Evolutionary conservation across 2,888 invertebrate genomes (phyloP).

Genomic region (Trissolcus brochymenae): DNA sequence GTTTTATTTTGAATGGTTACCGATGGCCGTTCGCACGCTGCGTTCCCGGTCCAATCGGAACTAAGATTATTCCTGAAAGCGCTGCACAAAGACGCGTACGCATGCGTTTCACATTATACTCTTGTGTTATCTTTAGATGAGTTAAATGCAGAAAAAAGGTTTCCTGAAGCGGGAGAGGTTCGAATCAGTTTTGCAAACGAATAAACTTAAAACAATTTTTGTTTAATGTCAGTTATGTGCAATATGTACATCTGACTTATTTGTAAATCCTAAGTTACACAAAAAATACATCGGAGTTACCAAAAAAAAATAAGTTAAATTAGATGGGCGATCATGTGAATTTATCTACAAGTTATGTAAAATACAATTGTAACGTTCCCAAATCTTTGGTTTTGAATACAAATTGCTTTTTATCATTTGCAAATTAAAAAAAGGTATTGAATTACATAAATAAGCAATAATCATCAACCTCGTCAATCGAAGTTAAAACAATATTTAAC

Average conservation of each 20-base stretch:
- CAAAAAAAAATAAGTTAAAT: neutral
- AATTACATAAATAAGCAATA: too few relatives aligned
- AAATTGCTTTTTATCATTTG: too few relatives aligned
- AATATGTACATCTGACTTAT: neutral
- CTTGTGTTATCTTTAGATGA: constrained; percentile 28
- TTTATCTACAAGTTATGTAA: too few relatives aligned
- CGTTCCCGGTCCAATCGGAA: constrained; percentile 34
- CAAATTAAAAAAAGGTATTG: too few relatives aligned
- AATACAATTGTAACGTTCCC: too few relatives aligned
- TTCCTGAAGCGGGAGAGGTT: constrained; percentile 10
- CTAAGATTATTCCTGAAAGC: constrained; percentile 13
- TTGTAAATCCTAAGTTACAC: neutral
- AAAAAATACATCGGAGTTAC: neutral
- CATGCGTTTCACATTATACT: constrained; percentile 14
- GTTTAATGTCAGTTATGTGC: constrained; percentile 12
- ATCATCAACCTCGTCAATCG: too few relatives aligned
- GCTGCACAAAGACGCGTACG: constrained; percentile 12
- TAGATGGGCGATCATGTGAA: too few relatives aligned
- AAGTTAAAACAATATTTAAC: too few relatives aligned
- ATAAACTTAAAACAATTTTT: constrained; percentile 4
- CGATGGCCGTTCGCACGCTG: constrained; percentile 13
- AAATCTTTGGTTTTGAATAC: too few relatives aligned
- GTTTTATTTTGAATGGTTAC: constrained; percentile 31
- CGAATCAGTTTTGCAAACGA: neutral
- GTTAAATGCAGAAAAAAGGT: constrained; percentile 8